A percentile compares a stretch with the other conserved stretches of the same genome.
phyloP scores from a whole-genome alignment of 37 sponge, comb jelly and placozoan genomes.

The Bolinopsis microptera region DNA sequence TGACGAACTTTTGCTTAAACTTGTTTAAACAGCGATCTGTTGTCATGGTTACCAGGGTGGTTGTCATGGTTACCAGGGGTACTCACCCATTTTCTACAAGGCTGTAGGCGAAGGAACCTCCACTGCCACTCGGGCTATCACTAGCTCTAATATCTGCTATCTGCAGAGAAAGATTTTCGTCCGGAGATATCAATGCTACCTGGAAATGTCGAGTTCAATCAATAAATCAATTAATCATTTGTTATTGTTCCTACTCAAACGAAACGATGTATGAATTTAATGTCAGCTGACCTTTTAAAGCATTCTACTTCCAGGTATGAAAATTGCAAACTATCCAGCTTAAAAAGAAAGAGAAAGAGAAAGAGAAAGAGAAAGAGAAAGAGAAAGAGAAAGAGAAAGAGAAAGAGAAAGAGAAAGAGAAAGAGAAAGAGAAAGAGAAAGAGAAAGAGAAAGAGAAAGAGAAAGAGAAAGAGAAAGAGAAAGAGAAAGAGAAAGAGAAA shows the following conservation, averaged over 20 bases:
- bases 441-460: background rate
- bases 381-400: background rate
- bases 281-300: no score
- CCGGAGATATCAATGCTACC: background rate
- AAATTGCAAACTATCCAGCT: no score
- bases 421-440: background rate
- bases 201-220: background rate
- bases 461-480: background rate
- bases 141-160: slow-evolving; percentile 39
- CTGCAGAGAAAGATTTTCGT: background rate
- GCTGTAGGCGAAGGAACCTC: background rate
- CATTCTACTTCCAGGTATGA: no score
- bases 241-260: no score
- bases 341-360: background rate
- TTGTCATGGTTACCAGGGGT: background rate
- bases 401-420: background rate
- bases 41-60: no score
- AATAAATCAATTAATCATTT: no score
- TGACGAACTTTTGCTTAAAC: no score
- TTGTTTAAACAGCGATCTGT: no score
- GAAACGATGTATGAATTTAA: no score
- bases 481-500: background rate
- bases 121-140: slow-evolving; percentile 33
- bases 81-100: slow-evolving; percentile 31
- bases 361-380: background rate